Conservation (phyloP, 2,888 invertebrate genomes). For the Auanema freiburgensis region DNA sequence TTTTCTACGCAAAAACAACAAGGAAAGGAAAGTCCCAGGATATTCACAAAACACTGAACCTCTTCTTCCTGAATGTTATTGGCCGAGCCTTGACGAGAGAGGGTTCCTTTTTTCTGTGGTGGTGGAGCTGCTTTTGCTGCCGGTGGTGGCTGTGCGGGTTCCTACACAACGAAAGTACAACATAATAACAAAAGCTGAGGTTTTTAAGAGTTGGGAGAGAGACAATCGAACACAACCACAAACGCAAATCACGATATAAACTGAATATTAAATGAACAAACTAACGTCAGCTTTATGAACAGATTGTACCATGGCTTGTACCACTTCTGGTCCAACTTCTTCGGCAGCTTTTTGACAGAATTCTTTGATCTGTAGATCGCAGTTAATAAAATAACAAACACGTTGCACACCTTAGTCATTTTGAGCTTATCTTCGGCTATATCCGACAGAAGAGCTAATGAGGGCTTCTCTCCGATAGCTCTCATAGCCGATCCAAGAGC, state of each 20-base stretch:
- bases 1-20: conserved; percentile 11
- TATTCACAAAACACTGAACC: too few species aligned
- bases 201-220: background rate
- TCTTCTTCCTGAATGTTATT: too few species aligned
- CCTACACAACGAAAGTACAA: conserved; percentile 2
- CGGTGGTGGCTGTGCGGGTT: conserved; percentile 9
- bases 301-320: conserved; percentile 46
- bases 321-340: conserved; percentile 40
- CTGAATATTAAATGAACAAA: conserved; percentile 13
- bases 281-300: conserved; percentile 45
- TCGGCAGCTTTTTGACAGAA: conserved; percentile 81
- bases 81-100: too few species aligned
- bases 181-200: conserved; percentile 13
- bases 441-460: conserved; percentile 65
- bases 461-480: conserved; percentile 86
- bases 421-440: conserved; percentile 49
- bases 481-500: conserved; percentile 92
- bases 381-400: background rate
- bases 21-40: background rate
- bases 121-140: conserved; percentile 16
- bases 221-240: background rate
- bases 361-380: conserved; percentile 75
- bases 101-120: background rate
- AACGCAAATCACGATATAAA: conserved; percentile 1
- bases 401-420: conserved; percentile 34